Conservation (phyloP, 2,113 vertebrate species). For the Pteropus alecto region DNA sequence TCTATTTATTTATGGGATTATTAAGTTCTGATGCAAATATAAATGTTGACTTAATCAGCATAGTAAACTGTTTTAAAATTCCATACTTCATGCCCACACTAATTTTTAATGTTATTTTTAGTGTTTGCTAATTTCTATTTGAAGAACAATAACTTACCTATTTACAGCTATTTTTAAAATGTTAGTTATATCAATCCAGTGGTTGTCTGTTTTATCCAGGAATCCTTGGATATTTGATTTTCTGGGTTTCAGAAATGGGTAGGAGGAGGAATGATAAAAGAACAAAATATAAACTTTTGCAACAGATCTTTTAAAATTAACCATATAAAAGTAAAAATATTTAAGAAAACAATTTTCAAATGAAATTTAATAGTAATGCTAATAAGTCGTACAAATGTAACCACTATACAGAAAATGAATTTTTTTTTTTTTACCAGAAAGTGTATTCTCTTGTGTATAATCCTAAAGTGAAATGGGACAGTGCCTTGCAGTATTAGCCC, state of each 20-base stretch:
- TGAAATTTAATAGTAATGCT: slow-evolving; percentile 50
- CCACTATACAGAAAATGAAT: neutral
- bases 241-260: slow-evolving; percentile 45
- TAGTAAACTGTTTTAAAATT: slow-evolving; percentile 74
- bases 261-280: slow-evolving; percentile 27
- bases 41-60: slow-evolving; percentile 76
- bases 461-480: slow-evolving; percentile 23
- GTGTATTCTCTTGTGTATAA: slow-evolving; percentile 43
- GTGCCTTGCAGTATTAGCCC: slow-evolving; percentile 57
- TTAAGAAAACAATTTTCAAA: slow-evolving; percentile 62
- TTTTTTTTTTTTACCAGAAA: slow-evolving; percentile 30
- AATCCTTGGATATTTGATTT: slow-evolving; percentile 59
- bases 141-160: slow-evolving; percentile 55
- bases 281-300: slow-evolving; percentile 48
- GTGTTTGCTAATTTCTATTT: slow-evolving; percentile 63
- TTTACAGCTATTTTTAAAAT: slow-evolving; percentile 49
- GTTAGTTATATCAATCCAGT: slow-evolving; percentile 56
- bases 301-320: slow-evolving; percentile 60
- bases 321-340: slow-evolving; percentile 28
- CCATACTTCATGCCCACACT: slow-evolving; percentile 66
- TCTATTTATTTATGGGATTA: slow-evolving; percentile 76
- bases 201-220: slow-evolving; percentile 59
- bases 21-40: slow-evolving; percentile 79
- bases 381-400: slow-evolving; percentile 40
- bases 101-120: slow-evolving; percentile 69